A percentile compares a stretch with the other conserved stretches of the same genome.
These are phyloP conservation scores for Drosophila kepulauana DNA, from an alignment of 1,140 invertebrate species.

Conservation along the genomic window DNA sequence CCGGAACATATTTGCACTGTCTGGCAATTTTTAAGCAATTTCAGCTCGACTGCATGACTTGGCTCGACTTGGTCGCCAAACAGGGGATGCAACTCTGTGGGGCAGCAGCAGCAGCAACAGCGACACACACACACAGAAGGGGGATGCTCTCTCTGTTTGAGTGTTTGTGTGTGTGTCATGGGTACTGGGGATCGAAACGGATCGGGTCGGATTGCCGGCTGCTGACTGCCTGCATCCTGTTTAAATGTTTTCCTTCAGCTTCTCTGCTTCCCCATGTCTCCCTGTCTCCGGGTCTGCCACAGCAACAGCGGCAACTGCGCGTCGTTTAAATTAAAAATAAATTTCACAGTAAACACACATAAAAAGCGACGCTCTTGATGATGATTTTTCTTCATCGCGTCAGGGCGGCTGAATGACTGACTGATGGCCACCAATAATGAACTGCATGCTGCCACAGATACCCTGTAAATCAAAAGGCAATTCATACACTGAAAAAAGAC, in stretches of 20 bases:
- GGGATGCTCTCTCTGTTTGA: not conserved
- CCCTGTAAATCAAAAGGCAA: not conserved
- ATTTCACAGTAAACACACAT: slow-evolving; percentile 82
- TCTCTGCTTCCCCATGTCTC: not conserved
- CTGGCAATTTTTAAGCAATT: slow-evolving; percentile 82
- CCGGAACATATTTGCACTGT: slow-evolving; percentile 81
- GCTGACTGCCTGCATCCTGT: slow-evolving; percentile 68
- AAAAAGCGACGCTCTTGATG: slow-evolving; percentile 63
- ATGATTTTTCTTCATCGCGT: slow-evolving; percentile 15
- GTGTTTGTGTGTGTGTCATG: too few relatives aligned
- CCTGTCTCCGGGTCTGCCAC: slow-evolving; percentile 9
- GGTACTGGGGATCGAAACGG: not conserved
- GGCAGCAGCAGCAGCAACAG: not conserved
- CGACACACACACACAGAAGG: not conserved
- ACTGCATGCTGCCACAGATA: slow-evolving; percentile 4
- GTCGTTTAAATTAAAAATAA: slow-evolving; percentile 81
- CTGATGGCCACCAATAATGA: slow-evolving; percentile 24
- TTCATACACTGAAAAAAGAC: too few relatives aligned
- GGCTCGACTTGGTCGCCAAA: slow-evolving; percentile 39
- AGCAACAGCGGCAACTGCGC: slow-evolving; percentile 42
- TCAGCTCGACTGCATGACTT: slow-evolving; percentile 73
- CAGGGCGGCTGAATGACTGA: slow-evolving; percentile 12
- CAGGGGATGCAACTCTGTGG: slow-evolving; percentile 26
- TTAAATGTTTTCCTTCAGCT: slow-evolving; percentile 71
- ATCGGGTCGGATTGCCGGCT: slow-evolving; percentile 22